These are phyloP conservation scores for Gortyna flavago DNA, from an alignment of 2,888 invertebrate genomes.

Conservation along the genomic window DNA sequence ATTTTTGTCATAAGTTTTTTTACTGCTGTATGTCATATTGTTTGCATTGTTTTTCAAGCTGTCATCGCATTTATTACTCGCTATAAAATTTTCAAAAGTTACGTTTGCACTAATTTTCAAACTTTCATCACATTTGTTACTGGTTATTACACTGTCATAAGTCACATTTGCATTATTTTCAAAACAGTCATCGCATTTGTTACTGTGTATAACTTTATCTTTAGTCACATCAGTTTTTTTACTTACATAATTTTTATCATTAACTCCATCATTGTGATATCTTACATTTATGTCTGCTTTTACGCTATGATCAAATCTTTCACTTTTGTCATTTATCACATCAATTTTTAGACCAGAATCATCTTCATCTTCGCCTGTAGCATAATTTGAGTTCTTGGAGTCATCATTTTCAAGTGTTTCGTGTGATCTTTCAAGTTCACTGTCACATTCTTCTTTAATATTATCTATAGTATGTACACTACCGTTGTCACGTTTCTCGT, in stretches of 20 bases:
- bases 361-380: slow-evolving; percentile 63
- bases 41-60: not conserved
- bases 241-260: slow-evolving; percentile 23
- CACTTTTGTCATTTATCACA: slow-evolving; percentile 2
- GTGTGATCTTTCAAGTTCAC: slow-evolving; percentile 68
- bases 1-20: slow-evolving; percentile 16
- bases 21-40: slow-evolving; percentile 5
- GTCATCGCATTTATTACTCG: slow-evolving; percentile 11
- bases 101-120: slow-evolving; percentile 22
- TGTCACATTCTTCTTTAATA: slow-evolving; percentile 63
- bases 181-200: slow-evolving; percentile 44
- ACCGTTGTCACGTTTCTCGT: slow-evolving; percentile 51
- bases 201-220: slow-evolving; percentile 31
- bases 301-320: slow-evolving; percentile 17
- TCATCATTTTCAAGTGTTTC: slow-evolving; percentile 67
- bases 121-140: slow-evolving; percentile 28
- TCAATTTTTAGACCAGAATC: slow-evolving; percentile 28
- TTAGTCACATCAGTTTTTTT: slow-evolving; percentile 6
- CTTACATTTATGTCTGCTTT: slow-evolving; percentile 38
- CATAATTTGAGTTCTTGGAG: slow-evolving; percentile 57
- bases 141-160: slow-evolving; percentile 18
- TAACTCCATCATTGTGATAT: slow-evolving; percentile 31
- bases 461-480: slow-evolving; percentile 60
- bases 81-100: not conserved
- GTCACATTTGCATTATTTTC: slow-evolving; percentile 39